Evolutionary conservation across 2,888 invertebrate species (phyloP), one percentile per base, ranked within the genome.

Genomic region (Parelbella ahira): DNA sequence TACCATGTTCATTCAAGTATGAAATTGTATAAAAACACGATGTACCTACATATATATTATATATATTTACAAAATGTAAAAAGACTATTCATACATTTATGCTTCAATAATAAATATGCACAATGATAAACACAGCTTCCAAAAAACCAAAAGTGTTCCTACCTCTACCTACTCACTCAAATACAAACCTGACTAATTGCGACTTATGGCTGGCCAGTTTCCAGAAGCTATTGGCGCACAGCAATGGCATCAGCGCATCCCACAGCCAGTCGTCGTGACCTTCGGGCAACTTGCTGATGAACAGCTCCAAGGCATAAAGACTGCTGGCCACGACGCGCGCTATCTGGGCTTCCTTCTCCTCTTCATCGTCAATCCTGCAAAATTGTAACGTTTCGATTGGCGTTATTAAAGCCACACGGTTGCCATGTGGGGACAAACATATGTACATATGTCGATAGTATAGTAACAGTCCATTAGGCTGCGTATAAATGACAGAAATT

Each of bases 181-280:
- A 44, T 8, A 30, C 24, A 6, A 3, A 70, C 75, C 73, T 59
- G 46, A 78, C 47, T 10, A 48, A 57, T 2, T 42, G 45, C 13
- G 86, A 65, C 54, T 89, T 87, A 57, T 90, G 88, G 51, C 90
- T 90, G 1, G 90, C 82, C 24, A 91, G 84, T 58, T 91, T 92
- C 95, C 96, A 96, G 77, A 94, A 95, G 64, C 90, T 90, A 11
- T 70, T 63, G 53, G 89, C 87, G 0, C 79, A 77, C 45, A 94
- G 67, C 34, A 95, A 76, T 34, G 83, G 80, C 1, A 58, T 51
- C 51, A 93, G 84, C 41, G 78, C 73, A 0, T 88, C 87, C 41
- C 79, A 66, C 27, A 89, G 87, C 63, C 90, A 89, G 5, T 27
- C 27, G 55, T 92, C 89, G 1, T 49, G 93, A 81, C 53, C 39